Evolutionary conservation across 2,888 invertebrate genomes (phyloP), one percentile per base, ranked within the genome.

Genomic region (Amblyjoppa fuscipennis): DNA sequence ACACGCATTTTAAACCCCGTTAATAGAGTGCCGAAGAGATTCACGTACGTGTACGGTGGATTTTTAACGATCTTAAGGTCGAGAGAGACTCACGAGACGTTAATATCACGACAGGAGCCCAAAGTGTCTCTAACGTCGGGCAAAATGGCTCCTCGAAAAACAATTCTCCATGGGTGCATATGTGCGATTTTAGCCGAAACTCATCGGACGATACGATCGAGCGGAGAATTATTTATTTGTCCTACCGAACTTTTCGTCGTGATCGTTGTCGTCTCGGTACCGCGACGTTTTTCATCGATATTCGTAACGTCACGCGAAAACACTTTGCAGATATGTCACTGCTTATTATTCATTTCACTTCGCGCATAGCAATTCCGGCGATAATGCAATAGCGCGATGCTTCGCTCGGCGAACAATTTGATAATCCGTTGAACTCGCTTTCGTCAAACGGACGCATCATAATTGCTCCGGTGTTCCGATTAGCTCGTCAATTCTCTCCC

Each of bases 101-200:
- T 66, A 74, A 71, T 83, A 74, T 64, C 56, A 13, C 25, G 73
- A 69, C 77, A 86, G 64, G 77, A 80, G 74, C 20, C 56, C 56
- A 78, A 80, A 85, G 83, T 88, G 88, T 89, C 89, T 88, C 87
- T 87, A 84, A 88, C 88, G 89, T 90, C 88, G 88, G 88, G 88
- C 92, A 93, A 93, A 93, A 93, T 93, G 93, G 93, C 93, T 91
- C 90, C 92, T 90, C 89, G 81, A 90, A 90, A 89, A 91, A 92
- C 91, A 92, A 91, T 90, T 90, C 88, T 88, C 61, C 87, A 85
- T 71, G 84, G 85, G 85, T 88, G 86, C 89, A 89, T 89, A 89
- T 88, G 90, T 89, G 88, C 85, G 84, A 86, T 88, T 76, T 68
- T 70, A 64, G 13, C 61, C 66, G 56, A 71, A 51, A 53, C 64